A percentile compares a stretch with the other conserved stretches of the same genome.
phyloP scores from a whole-genome alignment of 2,888 invertebrate species.

The Actias luna region DNA sequence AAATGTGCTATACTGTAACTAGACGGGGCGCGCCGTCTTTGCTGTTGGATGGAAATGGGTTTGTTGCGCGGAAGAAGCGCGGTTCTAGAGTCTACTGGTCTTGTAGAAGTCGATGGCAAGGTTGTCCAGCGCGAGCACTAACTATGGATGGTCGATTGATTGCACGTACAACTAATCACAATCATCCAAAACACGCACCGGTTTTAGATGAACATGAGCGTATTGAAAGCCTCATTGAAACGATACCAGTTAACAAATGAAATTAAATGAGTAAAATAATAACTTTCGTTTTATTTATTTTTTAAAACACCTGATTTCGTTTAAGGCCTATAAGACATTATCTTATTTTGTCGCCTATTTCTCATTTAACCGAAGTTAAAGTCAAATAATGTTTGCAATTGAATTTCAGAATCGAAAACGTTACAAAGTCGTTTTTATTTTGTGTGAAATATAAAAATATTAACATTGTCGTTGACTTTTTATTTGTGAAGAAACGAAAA shows the following conservation, averaged over 20 bases:
- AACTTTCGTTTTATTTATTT: not conserved
- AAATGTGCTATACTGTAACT: conserved; percentile 67
- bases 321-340: not conserved
- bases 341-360: not conserved
- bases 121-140: conserved; percentile 65
- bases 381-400: not conserved
- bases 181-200: conserved; percentile 52
- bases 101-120: conserved; percentile 58
- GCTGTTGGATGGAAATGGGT: conserved; percentile 62
- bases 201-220: conserved; percentile 48
- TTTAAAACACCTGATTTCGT: not conserved
- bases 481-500: too few species aligned
- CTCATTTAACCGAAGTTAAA: not conserved
- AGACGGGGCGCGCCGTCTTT: conserved; percentile 71
- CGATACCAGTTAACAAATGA: conserved; percentile 35
- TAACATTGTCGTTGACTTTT: too few species aligned
- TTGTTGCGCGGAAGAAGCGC: conserved; percentile 69
- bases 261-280: not conserved
- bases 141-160: conserved; percentile 60
- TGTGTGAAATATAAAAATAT: not conserved
- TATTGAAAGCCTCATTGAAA: conserved; percentile 73
- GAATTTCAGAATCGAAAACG: not conserved
- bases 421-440: not conserved
- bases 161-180: conserved; percentile 47
- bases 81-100: conserved; percentile 72